Evolutionary conservation across 2,113 vertebrate genomes (phyloP), one percentile per base, ranked within the genome.

Genomic region (Suncus etruscus): DNA sequence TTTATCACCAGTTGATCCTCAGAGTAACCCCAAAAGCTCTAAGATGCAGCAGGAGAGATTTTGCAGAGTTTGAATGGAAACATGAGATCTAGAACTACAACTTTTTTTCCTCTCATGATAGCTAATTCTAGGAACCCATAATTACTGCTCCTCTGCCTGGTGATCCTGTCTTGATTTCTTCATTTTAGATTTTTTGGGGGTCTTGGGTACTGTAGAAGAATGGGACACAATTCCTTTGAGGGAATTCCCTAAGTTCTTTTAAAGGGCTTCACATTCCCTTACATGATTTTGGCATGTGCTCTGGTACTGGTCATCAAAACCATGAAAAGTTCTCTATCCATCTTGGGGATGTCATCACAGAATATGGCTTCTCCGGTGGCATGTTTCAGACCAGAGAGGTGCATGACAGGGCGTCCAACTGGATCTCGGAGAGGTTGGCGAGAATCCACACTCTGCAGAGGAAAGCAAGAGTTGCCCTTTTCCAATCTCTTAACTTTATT

Each of bases 291-390:
- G 73, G 98, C 99, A 48, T 99, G 98, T 24, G 99, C 97, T 95
- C 97, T 98, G 78, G 98, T 97, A 95, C 99, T 99, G 83, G 99
- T 99, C 96, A 99, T 97, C 0, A 98, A 70, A 72, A 95, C 97
- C 94, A 99, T 93, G 94, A 97, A 98, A 39, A 99, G 98, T 96
- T 99, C 99, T 48, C 97, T 98, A 8, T 98, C 97, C 16, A 97
- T 96, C 12, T 32, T 85, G 31, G 98, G 98, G 39, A 99, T 96
- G 95, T 99, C 99, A 81, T 99, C 99, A 15, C 98, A 97, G 94
- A 99, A 99, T 25, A 98, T 72, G 0, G 99, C 99, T 95, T 99
- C 99, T 0, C 99, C 99, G 0, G 98, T 99, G 77, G 98, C 97
- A 0, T 99, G 99, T 84, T 97, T 98, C 92, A 99, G 95, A 82